These are phyloP conservation scores for Chrosomus eos DNA, from an alignment of 2,797 vertebrate genomes.

Conservation along the genomic window DNA sequence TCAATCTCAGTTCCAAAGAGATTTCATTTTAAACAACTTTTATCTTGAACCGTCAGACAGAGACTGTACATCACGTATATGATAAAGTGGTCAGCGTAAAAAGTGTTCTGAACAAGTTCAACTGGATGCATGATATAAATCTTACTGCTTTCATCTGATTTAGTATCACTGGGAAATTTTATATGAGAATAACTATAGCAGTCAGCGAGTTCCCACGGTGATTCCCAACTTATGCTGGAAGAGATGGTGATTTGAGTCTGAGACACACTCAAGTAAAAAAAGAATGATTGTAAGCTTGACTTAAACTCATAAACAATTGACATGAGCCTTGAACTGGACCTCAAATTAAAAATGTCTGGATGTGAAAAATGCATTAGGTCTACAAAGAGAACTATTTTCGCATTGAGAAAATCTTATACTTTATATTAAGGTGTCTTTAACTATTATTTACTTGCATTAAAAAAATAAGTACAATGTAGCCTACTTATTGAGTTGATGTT, in stretches of 20 bases:
- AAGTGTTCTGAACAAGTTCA: constrained; percentile 23
- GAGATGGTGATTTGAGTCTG: neutral
- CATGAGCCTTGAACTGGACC: neutral
- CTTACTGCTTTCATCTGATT: constrained; percentile 4
- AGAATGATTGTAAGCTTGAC: neutral
- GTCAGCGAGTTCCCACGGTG: neutral
- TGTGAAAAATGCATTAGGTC: no score
- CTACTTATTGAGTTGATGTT: neutral
- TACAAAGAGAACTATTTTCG: no score
- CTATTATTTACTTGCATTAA: neutral
- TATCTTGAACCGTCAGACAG: constrained; percentile 33
- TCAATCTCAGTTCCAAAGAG: constrained; percentile 12
- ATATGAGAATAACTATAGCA: neutral
- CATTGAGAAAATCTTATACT: no score
- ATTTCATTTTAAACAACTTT: constrained; percentile 32
- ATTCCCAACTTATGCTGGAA: neutral
- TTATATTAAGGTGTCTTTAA: no score
- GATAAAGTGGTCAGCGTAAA: neutral
- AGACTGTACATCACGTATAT: neutral
- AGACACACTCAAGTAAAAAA: neutral
- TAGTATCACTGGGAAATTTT: neutral
- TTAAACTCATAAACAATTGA: neutral
- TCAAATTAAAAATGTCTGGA: neutral
- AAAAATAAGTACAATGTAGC: neutral
- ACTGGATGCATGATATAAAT: constrained; percentile 3